Conservation (phyloP, 2,797 vertebrate species). For the Pangasius macronema region DNA sequence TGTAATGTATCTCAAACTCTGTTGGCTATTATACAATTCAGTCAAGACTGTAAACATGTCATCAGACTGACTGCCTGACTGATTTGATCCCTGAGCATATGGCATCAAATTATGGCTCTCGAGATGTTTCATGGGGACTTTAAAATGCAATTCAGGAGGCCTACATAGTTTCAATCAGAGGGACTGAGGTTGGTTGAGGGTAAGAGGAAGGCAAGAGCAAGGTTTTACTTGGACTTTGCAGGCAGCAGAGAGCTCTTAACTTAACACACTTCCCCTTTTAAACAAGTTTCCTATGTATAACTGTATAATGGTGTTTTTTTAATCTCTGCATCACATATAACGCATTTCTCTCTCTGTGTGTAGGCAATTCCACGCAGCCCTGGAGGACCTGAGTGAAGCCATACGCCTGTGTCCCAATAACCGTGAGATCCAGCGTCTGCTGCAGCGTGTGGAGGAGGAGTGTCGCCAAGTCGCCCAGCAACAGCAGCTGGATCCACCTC, state of each 20-base stretch:
- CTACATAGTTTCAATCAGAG: not conserved
- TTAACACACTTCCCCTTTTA: not conserved
- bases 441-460: slow-evolving; percentile 92
- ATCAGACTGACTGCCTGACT: not conserved
- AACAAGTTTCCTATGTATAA: not conserved
- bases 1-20: not conserved
- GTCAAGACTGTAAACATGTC: not conserved
- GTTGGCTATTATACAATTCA: not conserved
- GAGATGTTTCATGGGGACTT: not conserved
- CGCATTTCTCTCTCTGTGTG: slow-evolving; percentile 21
- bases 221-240: not conserved
- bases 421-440: slow-evolving; percentile 94
- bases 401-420: slow-evolving; percentile 92
- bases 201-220: not conserved
- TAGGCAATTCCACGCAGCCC: slow-evolving; percentile 93
- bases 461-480: slow-evolving; percentile 82
- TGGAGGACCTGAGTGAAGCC: slow-evolving; percentile 96
- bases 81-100: not conserved
- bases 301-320: not conserved
- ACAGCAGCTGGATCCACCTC: slow-evolving; percentile 65
- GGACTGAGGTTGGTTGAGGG: not conserved
- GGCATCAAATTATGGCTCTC: not conserved
- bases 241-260: not conserved
- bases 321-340: not conserved
- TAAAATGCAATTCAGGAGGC: not conserved